Evolutionary conservation across 1,140 invertebrate species (phyloP), one percentile per base, ranked within the genome.

Genomic region (Hypothenemus hampei): DNA sequence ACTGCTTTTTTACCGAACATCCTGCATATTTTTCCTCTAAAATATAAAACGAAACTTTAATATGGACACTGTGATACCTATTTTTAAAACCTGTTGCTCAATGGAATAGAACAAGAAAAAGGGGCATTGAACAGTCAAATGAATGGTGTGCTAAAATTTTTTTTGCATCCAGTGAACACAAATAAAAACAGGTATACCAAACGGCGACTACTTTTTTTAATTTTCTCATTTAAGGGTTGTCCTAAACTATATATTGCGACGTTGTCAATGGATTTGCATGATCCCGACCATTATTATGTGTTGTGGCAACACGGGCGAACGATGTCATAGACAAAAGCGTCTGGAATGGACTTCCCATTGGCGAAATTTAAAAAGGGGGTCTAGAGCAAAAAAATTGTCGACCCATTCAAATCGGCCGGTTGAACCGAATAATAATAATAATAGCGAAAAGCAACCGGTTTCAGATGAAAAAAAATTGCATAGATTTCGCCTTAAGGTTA

Each of bases 311-410:
- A 18, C 7, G 11, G 44, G 10, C 18, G 13, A 7, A 20, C 44
- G 48, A 16, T 53, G 46, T 59, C 54, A 53, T 59, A 59, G 58
- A 59, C 58, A 59, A 59, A 59, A 55, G 58, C 39, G 49, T n/a
- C 47, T 55, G 37, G 31, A 46, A 46, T 36, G 31, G 33, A 44
- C 51, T 59, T 53, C 52, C 58, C 51, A 45, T 55, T 45, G n/a
- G 58, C 58, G 51, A 55, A n/a, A 55, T 59, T 55, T 55, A 19
- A 23, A 44, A 47, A 40, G 41, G 58, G 58, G 51, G 58, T 55
- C 58, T 59, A 46, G 22, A 52, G n/a, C 18, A 36, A 35, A 44
- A 44, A 44, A 44, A 18, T 41, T n/a, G n/a, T n/a, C n/a, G n/a
- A n/a, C 39, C 22, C 13, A 20, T 19, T 33, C 18, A 52, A 50